These are phyloP conservation scores for Istiophorus platypterus DNA, from an alignment of 2,113 vertebrate species.

Conservation along the genomic window DNA sequence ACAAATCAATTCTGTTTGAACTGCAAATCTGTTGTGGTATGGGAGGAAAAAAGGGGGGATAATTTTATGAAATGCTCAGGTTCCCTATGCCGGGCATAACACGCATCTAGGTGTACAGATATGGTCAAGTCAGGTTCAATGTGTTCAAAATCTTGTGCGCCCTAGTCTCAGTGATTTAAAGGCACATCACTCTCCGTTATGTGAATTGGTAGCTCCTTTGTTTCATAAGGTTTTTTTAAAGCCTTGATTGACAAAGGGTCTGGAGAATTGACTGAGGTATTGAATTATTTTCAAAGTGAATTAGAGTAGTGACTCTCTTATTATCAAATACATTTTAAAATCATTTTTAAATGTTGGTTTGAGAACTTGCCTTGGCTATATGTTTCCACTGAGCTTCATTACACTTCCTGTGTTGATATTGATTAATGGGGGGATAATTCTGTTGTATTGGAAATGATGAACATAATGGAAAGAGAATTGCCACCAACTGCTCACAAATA, in stretches of 20 bases:
- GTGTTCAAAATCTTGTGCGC: slow-evolving; percentile 21
- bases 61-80: no score
- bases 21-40: no score
- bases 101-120: slow-evolving; percentile 8
- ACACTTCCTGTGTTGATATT: slow-evolving; percentile 9
- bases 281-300: not conserved
- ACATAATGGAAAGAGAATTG: slow-evolving; percentile 32
- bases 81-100: no score
- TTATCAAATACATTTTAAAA: not conserved
- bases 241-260: not conserved
- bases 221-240: not conserved
- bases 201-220: not conserved
- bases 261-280: not conserved
- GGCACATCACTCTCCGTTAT: slow-evolving; percentile 13
- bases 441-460: slow-evolving; percentile 39
- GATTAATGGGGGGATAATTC: slow-evolving; percentile 26
- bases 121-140: slow-evolving; percentile 20
- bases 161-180: slow-evolving; percentile 17
- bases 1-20: no score
- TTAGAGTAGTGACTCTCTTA: not conserved
- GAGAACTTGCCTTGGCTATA: not conserved
- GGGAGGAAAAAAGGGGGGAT: no score
- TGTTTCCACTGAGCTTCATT: not conserved
- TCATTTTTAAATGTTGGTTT: not conserved
- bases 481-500: slow-evolving; percentile 24